Percentiles rank a stretch among this genome's conserved stretches.
Conservation (phyloP, 2,888 invertebrate species). For the Heliconius erato region DNA sequence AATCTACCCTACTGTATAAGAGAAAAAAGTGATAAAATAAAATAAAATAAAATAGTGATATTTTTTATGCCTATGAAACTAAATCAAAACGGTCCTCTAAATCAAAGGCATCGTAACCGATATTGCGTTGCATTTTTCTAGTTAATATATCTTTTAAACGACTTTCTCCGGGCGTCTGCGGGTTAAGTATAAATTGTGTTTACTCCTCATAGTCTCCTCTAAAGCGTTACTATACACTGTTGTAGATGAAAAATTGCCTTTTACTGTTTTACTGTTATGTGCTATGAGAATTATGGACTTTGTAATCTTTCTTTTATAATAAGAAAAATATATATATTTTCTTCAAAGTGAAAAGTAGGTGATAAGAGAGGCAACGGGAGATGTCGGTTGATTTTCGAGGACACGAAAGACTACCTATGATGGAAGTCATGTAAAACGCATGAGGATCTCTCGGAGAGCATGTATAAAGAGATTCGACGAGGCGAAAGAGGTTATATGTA, state of each 20-base stretch:
- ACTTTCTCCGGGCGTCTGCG: slow-evolving; percentile 62
- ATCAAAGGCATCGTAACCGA: slow-evolving; percentile 63
- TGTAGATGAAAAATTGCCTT: slow-evolving; percentile 29
- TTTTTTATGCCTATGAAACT: slow-evolving; percentile 1
- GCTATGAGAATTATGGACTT: slow-evolving; percentile 1
- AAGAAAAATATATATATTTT: background rate
- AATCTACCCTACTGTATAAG: no score
- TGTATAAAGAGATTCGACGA: no score
- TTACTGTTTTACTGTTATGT: no score
- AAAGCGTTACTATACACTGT: slow-evolving; percentile 41
- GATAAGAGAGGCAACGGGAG: no score
- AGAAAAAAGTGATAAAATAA: background rate
- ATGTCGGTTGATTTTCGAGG: no score
- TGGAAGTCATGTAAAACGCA: no score
- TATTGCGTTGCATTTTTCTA: slow-evolving; percentile 68
- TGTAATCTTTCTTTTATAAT: background rate
- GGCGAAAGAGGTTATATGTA: no score
- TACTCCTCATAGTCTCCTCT: slow-evolving; percentile 53
- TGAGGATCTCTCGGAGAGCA: no score
- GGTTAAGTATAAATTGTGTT: slow-evolving; percentile 63
- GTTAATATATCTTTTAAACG: slow-evolving; percentile 74
- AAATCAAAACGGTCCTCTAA: slow-evolving; percentile 46
- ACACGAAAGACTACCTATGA: no score
- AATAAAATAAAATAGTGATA: background rate
- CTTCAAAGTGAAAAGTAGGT: background rate